Percentiles rank a stretch among this genome's conserved stretches.
Evolutionary conservation across 2,888 invertebrate species (phyloP).

Genomic region (Caradrina kadenii): DNA sequence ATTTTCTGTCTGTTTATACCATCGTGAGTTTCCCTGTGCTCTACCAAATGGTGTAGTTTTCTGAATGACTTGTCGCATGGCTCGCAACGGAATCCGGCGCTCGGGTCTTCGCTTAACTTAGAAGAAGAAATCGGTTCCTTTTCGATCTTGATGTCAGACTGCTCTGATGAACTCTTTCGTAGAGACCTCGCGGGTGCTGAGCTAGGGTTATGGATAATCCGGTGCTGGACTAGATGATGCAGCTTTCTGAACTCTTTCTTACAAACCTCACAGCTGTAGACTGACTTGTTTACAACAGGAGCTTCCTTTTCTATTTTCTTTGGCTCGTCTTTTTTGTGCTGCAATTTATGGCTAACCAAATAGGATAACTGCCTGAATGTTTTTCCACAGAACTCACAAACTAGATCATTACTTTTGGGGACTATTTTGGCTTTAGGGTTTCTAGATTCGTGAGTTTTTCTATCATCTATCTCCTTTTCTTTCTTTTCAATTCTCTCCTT

Average conservation of each 20-base stretch:
- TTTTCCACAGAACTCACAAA: slow-evolving; percentile 87
- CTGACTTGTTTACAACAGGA: slow-evolving; percentile 67
- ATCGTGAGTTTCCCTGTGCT: slow-evolving; percentile 88
- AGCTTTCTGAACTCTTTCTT: slow-evolving; percentile 87
- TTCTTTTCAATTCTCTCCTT: slow-evolving; percentile 68
- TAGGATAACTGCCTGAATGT: slow-evolving; percentile 87
- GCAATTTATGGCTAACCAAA: slow-evolving; percentile 83
- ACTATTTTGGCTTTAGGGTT: slow-evolving; percentile 66
- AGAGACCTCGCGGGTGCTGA: slow-evolving; percentile 68
- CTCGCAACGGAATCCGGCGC: slow-evolving; percentile 87
- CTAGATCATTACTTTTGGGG: slow-evolving; percentile 70
- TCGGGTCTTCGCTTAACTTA: slow-evolving; percentile 79
- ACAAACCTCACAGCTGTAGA: slow-evolving; percentile 86
- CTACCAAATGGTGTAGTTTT: slow-evolving; percentile 87
- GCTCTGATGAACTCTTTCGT: slow-evolving; percentile 82
- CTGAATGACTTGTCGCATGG: slow-evolving; percentile 89
- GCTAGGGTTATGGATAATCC: slow-evolving; percentile 81
- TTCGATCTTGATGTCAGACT: slow-evolving; percentile 72
- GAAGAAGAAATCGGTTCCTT: slow-evolving; percentile 66
- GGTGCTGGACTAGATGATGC: slow-evolving; percentile 87
- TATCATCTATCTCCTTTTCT: slow-evolving; percentile 57
- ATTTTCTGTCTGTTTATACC: slow-evolving; percentile 82
- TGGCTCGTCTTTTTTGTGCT: slow-evolving; percentile 79
- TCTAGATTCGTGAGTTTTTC: slow-evolving; percentile 70
- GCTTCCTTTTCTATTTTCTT: slow-evolving; percentile 72